Evolutionary conservation across 2,888 invertebrate species (phyloP), one percentile per base, ranked within the genome.

Genomic region (Synergus laeviventris): DNA sequence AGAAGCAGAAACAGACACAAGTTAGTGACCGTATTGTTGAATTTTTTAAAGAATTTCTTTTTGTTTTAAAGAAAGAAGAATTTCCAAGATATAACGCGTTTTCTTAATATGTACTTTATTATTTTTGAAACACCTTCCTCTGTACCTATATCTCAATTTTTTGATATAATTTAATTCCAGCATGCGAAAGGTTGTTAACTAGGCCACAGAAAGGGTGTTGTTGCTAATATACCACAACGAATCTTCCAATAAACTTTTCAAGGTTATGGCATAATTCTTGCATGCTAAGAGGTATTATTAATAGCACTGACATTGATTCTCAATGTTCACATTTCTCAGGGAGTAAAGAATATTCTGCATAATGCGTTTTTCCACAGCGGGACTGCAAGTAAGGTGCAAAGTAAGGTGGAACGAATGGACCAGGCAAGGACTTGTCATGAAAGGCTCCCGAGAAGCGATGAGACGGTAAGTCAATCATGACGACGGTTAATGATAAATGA

Each of bases 1-100:
- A 70, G n/a, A 70, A 49, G n/a, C 49, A 70, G 9, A 66, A 31
- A 45, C 12, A 64, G 49, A 31, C n/a, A 70, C 21, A 42, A 66
- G 66, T 70, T 66, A 66, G 66, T 49, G n/a, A n/a, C 31, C 66
- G 24, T 45, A 70, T 49, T 70, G 24, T 24, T 24, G 2, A 24
- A 24, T 24, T 24, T 24, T 24, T 24, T 24, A 24, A 24, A 24
- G 24, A 24, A 24, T 24, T 24, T 24, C 24, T 24, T 24, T 24
- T 2, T 24, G 1, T 24, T 24, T 24, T 24, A 24, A 24, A 24
- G 24, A 2, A 24, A 24, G 24, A 24, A 24, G 24, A 24, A 24
- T 24, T 24, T 24, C 24, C 24, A 24, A 2, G 24, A 24, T 24
- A 2, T 2, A 24, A 24, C 2, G n/a, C 2, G 24, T 1, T 24